Base-by-base conservation (phyloP, 2,888 invertebrate genomes). In the Nasonovia ribisnigri region DNA sequence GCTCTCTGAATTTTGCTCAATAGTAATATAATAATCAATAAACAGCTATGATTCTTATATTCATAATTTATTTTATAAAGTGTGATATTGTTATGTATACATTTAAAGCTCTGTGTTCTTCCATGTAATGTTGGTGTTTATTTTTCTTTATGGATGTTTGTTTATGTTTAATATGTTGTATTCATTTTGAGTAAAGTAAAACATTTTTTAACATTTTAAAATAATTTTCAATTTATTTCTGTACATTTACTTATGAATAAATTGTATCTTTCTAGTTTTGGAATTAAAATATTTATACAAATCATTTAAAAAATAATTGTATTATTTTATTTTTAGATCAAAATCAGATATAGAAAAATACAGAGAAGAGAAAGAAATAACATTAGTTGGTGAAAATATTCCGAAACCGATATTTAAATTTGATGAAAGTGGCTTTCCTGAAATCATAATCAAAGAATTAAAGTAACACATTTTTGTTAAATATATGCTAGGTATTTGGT, bases 361-460 rank as follows among this genome's bases (percentile, higher is more conserved):
- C 96, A 97, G 98, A 94, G 96, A 97, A 92, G 96, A 97, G 94
- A 97, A 98, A 95, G 98, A 98, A 96, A 98, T 99, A 92, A 98
- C 99, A 0, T 97, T 99, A 0, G 98, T 98, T 95, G 99, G 99
- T 2, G 97, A 97, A 84, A 97, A 97, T 95, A 97, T 98, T 90
- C 99, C 99, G 0, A 97, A 97, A n/a, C 99, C 99, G 5, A 98
- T 98, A 95, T 97, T 98, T 95, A 97, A 97, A 94, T 99, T 99
- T 96, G 97, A 98, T 95, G 99, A 99, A 95, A 98, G 98, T 91
- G 97, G 97, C 90, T 99, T 99, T 95, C 97, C 97, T 67, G 98
- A 98, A 95, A 98, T 98, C 95, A 98, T 98, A 26, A 97, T 98
- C 84, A 95, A 94, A 90, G 94, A 94, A 94, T 94, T 95, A 92